A percentile compares a stretch with the other conserved stretches of the same genome.
phyloP scores from a whole-genome alignment of 2,113 vertebrate species.

The Desmodus rotundus region DNA sequence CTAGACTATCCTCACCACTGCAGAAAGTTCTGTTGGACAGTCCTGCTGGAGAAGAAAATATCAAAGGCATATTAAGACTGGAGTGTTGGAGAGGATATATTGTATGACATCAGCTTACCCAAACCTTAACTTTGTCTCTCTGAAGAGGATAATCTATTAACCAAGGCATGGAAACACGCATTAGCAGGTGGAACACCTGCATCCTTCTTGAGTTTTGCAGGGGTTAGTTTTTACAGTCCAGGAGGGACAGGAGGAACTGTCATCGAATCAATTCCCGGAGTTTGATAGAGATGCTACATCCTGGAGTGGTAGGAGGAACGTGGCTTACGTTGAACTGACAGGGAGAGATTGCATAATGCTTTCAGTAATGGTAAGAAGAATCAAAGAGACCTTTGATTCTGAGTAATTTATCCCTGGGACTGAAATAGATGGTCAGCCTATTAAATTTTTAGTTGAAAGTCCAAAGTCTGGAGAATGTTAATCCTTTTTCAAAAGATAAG shows the following conservation, averaged over 20 bases:
- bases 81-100: background rate
- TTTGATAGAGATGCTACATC: background rate
- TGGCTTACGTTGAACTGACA: background rate
- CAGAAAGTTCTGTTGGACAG: background rate
- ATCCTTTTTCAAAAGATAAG: background rate
- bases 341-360: background rate
- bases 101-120: background rate
- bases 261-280: background rate
- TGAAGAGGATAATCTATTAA: background rate
- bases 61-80: background rate
- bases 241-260: background rate
- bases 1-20: background rate
- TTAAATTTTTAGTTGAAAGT: background rate
- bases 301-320: background rate
- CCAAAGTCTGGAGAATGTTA: background rate
- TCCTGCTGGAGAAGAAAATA: background rate
- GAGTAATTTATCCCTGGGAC: background rate
- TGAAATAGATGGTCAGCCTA: background rate
- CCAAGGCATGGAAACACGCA: background rate
- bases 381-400: background rate
- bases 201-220: background rate
- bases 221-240: background rate
- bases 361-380: background rate
- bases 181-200: background rate
- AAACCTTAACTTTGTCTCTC: background rate